Conservation (phyloP, 2,797 vertebrate genomes). For the Thamnophis elegans region DNA sequence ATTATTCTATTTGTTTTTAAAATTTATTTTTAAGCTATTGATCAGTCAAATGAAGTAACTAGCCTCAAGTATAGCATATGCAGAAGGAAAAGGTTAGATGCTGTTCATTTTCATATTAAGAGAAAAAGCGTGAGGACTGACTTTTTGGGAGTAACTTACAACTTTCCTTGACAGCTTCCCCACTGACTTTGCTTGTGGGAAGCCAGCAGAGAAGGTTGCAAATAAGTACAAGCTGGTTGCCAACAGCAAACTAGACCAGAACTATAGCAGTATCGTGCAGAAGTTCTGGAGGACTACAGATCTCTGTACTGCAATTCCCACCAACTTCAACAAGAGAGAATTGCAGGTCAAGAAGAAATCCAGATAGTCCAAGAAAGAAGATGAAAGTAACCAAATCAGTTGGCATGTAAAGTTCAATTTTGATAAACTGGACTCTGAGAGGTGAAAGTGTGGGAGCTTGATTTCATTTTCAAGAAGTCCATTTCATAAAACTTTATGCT, state of each 20-base stretch:
- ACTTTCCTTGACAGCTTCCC: neutral
- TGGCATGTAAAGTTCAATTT: neutral
- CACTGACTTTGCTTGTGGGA: neutral
- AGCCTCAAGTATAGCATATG: neutral
- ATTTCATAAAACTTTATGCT: neutral
- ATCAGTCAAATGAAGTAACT: neutral
- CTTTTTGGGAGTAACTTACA: neutral
- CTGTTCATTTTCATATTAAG: neutral
- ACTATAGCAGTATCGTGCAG: neutral
- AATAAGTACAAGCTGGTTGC: neutral
- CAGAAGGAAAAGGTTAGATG: neutral
- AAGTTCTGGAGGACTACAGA: neutral
- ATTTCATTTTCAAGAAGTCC: neutral
- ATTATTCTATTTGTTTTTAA: neutral
- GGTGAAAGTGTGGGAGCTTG: neutral
- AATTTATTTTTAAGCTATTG: neutral
- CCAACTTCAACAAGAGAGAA: neutral
- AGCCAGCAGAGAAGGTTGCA: no score
- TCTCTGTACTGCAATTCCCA: neutral
- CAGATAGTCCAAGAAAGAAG: neutral
- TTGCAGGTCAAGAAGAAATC: neutral
- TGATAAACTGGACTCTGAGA: neutral
- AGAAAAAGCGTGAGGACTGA: no score
- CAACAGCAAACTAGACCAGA: neutral
- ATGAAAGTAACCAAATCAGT: neutral